These are phyloP conservation scores for Ameiurus melas DNA, from an alignment of 2,113 vertebrate species.

Conservation along the genomic window DNA sequence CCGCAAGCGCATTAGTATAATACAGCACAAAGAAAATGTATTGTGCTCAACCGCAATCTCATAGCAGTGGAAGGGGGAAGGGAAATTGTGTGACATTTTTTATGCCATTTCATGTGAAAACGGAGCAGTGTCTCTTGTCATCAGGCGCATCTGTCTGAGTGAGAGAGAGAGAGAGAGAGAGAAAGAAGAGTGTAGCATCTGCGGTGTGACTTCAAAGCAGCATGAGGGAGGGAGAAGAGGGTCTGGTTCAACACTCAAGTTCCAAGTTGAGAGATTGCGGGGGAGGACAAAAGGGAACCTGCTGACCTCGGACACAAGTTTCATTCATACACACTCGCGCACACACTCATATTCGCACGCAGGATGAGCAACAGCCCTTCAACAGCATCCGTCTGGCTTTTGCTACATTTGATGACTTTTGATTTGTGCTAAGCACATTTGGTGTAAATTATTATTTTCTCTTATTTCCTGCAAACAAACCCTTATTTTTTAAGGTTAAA, in stretches of 20 bases:
- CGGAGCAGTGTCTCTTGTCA: conserved; percentile 57
- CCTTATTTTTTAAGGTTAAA: neutral
- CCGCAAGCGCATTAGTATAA: conserved; percentile 25
- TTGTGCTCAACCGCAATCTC: conserved; percentile 12
- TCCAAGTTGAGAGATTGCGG: conserved; percentile 52
- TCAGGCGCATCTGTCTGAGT: conserved; percentile 58
- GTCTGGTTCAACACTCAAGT: conserved; percentile 34
- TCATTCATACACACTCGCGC: conserved; percentile 6
- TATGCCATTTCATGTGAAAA: conserved; percentile 58
- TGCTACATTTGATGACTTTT: conserved; percentile 13
- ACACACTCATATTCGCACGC: conserved; percentile 5
- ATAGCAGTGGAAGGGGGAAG: neutral
- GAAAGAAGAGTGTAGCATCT: conserved; percentile 36
- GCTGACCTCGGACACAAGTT: conserved; percentile 57
- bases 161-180: conserved; percentile 21
- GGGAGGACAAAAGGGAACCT: conserved; percentile 57
- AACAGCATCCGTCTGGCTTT: conserved; percentile 7
- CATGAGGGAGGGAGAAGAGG: conserved; percentile 18
- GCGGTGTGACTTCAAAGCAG: conserved; percentile 51
- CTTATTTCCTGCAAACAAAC: neutral
- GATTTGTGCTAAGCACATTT: conserved; percentile 12
- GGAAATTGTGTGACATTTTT: conserved; percentile 16
- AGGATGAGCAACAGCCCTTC: conserved; percentile 23
- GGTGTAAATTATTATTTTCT: conserved; percentile 9
- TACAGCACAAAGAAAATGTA: conserved; percentile 25